Evolutionary conservation across 37 sponge, comb jelly and placozoan genomes (phyloP).

Genomic region (Bolinopsis microptera): DNA sequence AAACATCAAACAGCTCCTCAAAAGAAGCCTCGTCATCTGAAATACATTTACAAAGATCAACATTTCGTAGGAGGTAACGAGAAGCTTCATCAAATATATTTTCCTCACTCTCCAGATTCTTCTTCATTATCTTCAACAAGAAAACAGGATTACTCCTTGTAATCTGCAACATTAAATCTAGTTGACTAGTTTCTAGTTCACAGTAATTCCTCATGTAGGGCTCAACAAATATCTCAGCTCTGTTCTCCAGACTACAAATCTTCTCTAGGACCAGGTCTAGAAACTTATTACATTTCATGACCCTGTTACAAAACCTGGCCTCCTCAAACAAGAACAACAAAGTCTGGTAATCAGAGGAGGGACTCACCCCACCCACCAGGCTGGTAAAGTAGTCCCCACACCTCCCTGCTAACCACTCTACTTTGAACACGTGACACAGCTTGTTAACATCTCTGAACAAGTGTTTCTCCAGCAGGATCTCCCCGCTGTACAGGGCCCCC

Average conservation of each 20-base stretch:
- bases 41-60: constrained; percentile 15
- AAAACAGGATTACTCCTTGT: background rate
- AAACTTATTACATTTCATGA: background rate
- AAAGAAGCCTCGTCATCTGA: background rate
- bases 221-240: background rate
- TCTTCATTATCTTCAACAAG: background rate
- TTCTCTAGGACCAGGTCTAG: background rate
- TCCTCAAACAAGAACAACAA: background rate
- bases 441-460: constrained; percentile 9
- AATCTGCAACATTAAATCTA: background rate
- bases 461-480: background rate
- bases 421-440: background rate
- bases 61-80: background rate
- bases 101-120: background rate
- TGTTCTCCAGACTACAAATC: background rate
- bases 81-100: background rate
- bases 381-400: background rate
- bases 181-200: background rate
- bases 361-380: background rate
- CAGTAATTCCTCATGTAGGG: background rate
- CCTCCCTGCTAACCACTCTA: background rate
- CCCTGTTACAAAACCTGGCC: background rate
- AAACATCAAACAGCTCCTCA: background rate
- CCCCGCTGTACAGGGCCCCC: background rate
- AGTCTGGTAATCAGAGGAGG: background rate